A percentile compares a stretch with the other conserved stretches of the same genome.
phyloP scores from a whole-genome alignment of 1,140 invertebrate genomes.

The Bombyx mandarina region DNA sequence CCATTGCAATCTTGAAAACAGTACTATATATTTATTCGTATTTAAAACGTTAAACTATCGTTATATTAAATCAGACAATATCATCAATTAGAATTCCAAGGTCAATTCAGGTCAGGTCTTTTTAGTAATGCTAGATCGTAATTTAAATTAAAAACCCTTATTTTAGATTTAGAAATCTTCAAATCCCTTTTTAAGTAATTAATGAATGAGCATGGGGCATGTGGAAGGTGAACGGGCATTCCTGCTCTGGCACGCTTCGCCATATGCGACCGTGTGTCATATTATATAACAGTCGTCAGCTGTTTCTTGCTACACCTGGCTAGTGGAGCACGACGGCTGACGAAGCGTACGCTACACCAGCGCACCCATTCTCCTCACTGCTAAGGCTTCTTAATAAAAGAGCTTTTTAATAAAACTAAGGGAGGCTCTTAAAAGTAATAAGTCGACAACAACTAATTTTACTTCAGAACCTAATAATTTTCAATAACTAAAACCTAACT shows the following conservation, averaged over 20 bases:
- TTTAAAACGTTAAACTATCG: no score
- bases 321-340: slow-evolving; percentile 4
- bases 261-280: slow-evolving; percentile 14
- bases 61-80: no score
- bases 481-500: no score
- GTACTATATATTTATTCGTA: no score
- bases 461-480: no score
- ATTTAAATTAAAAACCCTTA: no score
- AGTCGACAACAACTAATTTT: no score
- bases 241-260: slow-evolving; percentile 26
- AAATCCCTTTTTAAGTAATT: slow-evolving; percentile 8
- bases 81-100: no score
- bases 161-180: no score
- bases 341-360: slow-evolving; percentile 14
- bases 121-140: no score
- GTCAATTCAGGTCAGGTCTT: no score
- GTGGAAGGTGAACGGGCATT: slow-evolving; percentile 32
- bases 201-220: slow-evolving; percentile 21
- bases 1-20: no score
- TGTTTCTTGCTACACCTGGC: slow-evolving; percentile 37
- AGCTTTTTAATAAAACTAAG: slow-evolving; percentile 26
- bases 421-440: background rate
- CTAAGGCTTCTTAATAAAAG: slow-evolving; percentile 30
- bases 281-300: slow-evolving; percentile 23
- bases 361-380: slow-evolving; percentile 20